These are phyloP conservation scores for Idris sp. DNA, from an alignment of 1,140 invertebrate genomes.

Conservation along the genomic window DNA sequence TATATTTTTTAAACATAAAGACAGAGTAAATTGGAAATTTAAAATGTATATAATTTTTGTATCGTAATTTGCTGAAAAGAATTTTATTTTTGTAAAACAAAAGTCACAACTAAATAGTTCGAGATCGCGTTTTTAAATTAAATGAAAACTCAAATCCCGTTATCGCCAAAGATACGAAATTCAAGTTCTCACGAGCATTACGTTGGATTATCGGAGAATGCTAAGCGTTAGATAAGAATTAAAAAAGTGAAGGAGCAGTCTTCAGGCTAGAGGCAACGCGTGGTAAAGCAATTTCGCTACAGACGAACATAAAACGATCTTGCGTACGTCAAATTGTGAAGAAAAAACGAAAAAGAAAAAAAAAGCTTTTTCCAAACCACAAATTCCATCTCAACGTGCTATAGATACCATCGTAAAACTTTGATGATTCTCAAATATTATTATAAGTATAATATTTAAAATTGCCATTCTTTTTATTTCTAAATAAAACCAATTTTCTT, in stretches of 20 bases:
- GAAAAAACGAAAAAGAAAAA: conserved; percentile 45
- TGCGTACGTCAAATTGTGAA: conserved; percentile 49
- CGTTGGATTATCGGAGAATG: conserved; percentile 47
- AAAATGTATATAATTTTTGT: too few species aligned
- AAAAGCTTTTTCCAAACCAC: conserved; percentile 51
- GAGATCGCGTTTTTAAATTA: too few species aligned
- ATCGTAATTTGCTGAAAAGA: too few species aligned
- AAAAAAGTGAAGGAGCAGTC: conserved; percentile 38
- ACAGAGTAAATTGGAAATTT: too few species aligned
- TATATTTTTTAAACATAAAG: too few species aligned
- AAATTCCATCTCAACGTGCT: conserved; percentile 48
- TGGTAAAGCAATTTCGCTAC: conserved; percentile 56
- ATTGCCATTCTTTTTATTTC: conserved; percentile 24
- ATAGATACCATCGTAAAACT: conserved; percentile 44
- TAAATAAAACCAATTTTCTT: neutral
- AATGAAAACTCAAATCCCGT: conserved; percentile 20
- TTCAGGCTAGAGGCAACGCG: conserved; percentile 45
- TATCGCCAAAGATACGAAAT: conserved; percentile 42
- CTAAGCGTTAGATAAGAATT: conserved; percentile 58
- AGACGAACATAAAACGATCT: conserved; percentile 61
- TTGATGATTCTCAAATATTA: conserved; percentile 35
- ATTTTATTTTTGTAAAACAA: neutral
- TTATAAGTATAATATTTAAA: conserved; percentile 29
- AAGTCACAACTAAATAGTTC: neutral
- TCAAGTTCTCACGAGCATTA: conserved; percentile 44